Evolutionary conservation across 2,113 vertebrate species (phyloP), one percentile per base, ranked within the genome.

Genomic region (Alligator mississippiensis): DNA sequence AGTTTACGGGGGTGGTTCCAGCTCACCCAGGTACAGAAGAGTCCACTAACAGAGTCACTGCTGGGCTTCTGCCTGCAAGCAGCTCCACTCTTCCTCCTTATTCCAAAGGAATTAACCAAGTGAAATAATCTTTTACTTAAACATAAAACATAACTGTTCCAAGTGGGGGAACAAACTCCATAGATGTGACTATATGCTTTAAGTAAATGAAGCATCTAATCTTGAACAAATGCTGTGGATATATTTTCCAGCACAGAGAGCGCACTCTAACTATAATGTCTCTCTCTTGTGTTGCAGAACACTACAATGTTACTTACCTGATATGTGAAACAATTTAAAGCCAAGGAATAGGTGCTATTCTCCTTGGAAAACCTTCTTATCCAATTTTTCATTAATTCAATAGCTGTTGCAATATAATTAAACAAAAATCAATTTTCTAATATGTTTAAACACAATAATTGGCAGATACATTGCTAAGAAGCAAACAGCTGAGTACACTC

Each of bases 41-140:
- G 47, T 47, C 47, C 47, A 47, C 47, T 47, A 47, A 47, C 47
- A 8, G 47, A 47, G 47, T 47, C 47, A 47, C 47, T 47, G 47
- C 47, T 47, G 47, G 47, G 47, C 47, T 9, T 9, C 47, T 9
- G 47, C 47, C 7, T 47, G 47, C 47, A 47, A 9, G 47, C 47
- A 47, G 47, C 47, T 47, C 47, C 47, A 47, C 47, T 68, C 55
- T 66, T 86, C 47, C 22, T 81, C n/a, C 30, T 58, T 77, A 21
- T 68, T 92, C 62, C 70, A 88, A 90, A 94, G 54, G 57, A 89
- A 85, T 94, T 83, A 92, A 76, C 2, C 58, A 64, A 93, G 87
- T 82, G 59, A 87, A 88, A 87, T 75, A 83, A 84, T 82, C 2
- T 1, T 16, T 87, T 81, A 17, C 64, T 61, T 64, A 27, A 59